Evolutionary conservation across 2,888 invertebrate genomes (phyloP).

Genomic region (Mamestra brassicae): DNA sequence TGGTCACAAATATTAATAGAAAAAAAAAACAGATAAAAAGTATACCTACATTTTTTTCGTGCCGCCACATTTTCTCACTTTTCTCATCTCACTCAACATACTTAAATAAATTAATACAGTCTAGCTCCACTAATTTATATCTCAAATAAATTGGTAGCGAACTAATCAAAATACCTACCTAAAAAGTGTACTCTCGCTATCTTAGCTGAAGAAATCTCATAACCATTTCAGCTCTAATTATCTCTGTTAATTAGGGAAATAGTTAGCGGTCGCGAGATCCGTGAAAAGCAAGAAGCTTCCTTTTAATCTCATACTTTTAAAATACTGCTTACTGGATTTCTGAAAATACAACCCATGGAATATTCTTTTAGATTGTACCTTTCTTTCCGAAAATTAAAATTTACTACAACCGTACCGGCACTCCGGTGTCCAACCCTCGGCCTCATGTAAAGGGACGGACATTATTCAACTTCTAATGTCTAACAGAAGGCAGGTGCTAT

Average conservation of each 20-base stretch:
- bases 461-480: constrained; percentile 73
- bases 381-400: constrained; percentile 49
- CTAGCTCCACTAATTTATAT: constrained; percentile 5
- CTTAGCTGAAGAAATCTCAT: constrained; percentile 31
- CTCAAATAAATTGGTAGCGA: constrained; percentile 11
- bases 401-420: constrained; percentile 23
- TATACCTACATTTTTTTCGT: background rate
- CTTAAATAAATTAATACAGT: constrained; percentile 14
- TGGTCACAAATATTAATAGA: constrained; percentile 34
- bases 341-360: constrained; percentile 13
- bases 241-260: constrained; percentile 48
- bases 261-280: constrained; percentile 16
- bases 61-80: background rate
- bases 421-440: constrained; percentile 18
- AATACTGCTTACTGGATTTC: background rate
- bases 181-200: background rate
- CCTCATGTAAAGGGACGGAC: constrained; percentile 45
- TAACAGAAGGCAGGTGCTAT: constrained; percentile 81
- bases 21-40: constrained; percentile 6
- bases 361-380: constrained; percentile 6
- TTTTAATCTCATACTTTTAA: constrained; percentile 6
- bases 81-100: background rate
- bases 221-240: constrained; percentile 43
- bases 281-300: background rate
- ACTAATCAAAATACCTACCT: constrained; percentile 22